Evolutionary conservation across 2,888 invertebrate genomes (phyloP).

Genomic region (Tolmerus cingulatus): DNA sequence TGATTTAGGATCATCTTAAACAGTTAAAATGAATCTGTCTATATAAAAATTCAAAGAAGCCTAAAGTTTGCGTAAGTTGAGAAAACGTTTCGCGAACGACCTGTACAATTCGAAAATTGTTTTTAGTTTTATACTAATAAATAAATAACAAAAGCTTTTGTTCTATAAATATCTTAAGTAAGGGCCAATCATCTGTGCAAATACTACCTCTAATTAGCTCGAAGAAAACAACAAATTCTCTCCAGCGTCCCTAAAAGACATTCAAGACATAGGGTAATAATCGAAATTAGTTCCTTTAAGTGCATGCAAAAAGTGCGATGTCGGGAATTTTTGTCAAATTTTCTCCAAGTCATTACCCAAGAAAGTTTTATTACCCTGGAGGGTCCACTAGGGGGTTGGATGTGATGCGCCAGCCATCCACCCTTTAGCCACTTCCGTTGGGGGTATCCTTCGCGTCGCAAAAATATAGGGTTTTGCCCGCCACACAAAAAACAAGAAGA

Average conservation of each 20-base stretch:
- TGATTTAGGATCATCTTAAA: too few species aligned
- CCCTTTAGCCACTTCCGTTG: not conserved
- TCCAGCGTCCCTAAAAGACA: not conserved
- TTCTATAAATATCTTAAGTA: too few species aligned
- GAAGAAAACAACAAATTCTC: not conserved
- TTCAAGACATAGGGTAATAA: not conserved
- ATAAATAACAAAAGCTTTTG: too few species aligned
- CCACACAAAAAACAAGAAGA: not conserved
- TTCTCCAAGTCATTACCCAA: slow-evolving; percentile 29
- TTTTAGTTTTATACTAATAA: too few species aligned
- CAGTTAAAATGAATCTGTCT: too few species aligned
- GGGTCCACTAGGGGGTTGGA: not conserved
- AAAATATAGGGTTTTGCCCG: slow-evolving; percentile 3
- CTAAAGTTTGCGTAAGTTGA: too few species aligned
- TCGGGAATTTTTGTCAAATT: not conserved
- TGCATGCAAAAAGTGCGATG: not conserved
- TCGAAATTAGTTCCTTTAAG: not conserved
- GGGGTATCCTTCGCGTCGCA: not conserved
- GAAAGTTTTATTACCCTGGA: not conserved
- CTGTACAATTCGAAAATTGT: too few species aligned
- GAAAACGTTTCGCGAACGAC: too few species aligned
- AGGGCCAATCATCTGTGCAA: too few species aligned
- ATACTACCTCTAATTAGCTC: not conserved
- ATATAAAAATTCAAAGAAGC: too few species aligned
- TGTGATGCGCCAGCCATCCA: not conserved